These are phyloP conservation scores for Trachemys scripta DNA, from an alignment of 2,113 vertebrate species.

Conservation along the genomic window DNA sequence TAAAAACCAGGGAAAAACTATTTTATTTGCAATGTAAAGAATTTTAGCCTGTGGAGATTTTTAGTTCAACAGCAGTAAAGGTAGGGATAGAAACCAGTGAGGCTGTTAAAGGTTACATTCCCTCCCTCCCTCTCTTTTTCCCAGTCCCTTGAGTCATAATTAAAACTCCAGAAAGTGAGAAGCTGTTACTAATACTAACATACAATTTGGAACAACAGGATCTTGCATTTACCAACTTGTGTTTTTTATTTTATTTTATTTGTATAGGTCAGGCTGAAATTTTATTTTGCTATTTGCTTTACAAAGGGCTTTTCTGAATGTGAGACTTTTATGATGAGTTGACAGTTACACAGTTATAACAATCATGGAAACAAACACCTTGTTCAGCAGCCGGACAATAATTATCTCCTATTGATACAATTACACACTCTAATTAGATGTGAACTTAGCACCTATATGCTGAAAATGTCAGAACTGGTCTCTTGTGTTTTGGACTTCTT, in stretches of 20 bases:
- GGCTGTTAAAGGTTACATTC: constrained; percentile 80
- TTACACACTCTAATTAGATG: constrained; percentile 54
- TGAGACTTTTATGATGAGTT: constrained; percentile 65
- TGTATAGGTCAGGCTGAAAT: constrained; percentile 76
- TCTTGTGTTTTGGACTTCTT: constrained; percentile 26
- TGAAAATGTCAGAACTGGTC: constrained; percentile 44
- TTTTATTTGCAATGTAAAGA: constrained; percentile 89
- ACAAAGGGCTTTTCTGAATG: constrained; percentile 77
- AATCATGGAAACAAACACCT: constrained; percentile 59
- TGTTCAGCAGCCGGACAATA: constrained; percentile 48
- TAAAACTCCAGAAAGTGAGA: constrained; percentile 85
- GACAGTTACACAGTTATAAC: constrained; percentile 66
- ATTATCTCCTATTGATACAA: constrained; percentile 57
- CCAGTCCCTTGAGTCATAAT: constrained; percentile 84
- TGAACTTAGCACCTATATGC: constrained; percentile 34
- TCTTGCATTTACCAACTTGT: constrained; percentile 75
- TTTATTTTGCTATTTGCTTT: constrained; percentile 73
- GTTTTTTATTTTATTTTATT: constrained; percentile 77
- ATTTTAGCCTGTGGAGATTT: constrained; percentile 87
- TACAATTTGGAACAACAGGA: constrained; percentile 79
- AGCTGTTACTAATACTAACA: constrained; percentile 80
- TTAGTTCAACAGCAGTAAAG: constrained; percentile 84
- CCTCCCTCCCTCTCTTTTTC: constrained; percentile 70
- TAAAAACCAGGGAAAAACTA: constrained; percentile 91
- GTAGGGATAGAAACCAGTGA: constrained; percentile 81